These are phyloP conservation scores for Graphium colonna DNA, from an alignment of 2,888 invertebrate genomes.

Conservation along the genomic window DNA sequence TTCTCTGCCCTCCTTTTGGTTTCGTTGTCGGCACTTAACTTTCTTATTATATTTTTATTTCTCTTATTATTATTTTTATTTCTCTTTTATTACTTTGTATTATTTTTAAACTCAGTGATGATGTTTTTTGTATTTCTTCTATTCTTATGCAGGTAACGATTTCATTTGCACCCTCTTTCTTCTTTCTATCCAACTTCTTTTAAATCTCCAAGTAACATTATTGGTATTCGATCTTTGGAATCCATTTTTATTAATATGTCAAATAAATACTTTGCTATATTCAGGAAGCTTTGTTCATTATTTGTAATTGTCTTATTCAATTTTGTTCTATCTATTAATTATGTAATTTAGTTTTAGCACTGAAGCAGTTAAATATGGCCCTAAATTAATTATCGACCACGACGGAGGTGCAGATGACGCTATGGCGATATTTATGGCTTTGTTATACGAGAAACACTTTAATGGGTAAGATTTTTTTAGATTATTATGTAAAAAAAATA, in stretches of 20 bases:
- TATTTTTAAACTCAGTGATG: neutral
- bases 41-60: neutral
- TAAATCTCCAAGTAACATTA: no score
- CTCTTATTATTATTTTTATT: neutral
- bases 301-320: neutral
- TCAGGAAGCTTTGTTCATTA: no score
- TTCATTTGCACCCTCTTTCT: neutral
- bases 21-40: no score
- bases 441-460: conserved; percentile 52
- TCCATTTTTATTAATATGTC: neutral
- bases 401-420: conserved; percentile 67
- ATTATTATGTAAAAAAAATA: no score
- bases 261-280: no score
- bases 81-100: neutral
- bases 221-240: no score
- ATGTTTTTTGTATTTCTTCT: neutral
- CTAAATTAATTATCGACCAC: conserved; percentile 52
- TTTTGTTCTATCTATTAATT: neutral
- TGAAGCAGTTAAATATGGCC: conserved; percentile 5
- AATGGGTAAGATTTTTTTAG: conserved; percentile 41
- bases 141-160: neutral
- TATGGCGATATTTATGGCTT: conserved; percentile 53
- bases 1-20: neutral
- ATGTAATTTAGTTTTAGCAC: neutral
- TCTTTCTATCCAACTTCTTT: no score